Percentiles rank a stretch among this genome's conserved stretches.
Conservation (phyloP, 2,113 vertebrate genomes). For the Aix galericulata region DNA sequence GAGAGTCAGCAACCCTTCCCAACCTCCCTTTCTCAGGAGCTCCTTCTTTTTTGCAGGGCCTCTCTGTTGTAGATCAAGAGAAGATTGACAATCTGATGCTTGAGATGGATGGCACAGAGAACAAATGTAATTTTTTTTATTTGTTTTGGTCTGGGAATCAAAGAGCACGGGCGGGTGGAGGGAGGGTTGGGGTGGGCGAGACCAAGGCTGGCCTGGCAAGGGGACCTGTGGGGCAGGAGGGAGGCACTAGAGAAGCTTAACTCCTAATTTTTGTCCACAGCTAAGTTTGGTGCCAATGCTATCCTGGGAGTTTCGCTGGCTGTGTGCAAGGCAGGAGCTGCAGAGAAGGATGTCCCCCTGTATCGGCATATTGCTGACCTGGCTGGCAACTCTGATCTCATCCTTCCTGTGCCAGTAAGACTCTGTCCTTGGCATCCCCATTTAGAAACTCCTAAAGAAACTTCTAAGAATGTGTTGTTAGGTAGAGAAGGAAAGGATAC, state of each 20-base stretch:
- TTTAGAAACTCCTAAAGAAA: background rate
- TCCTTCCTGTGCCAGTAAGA: slow-evolving; percentile 92
- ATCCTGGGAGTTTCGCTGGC: slow-evolving; percentile 92
- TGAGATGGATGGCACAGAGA: slow-evolving; percentile 91
- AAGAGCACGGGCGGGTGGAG: background rate
- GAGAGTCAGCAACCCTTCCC: background rate
- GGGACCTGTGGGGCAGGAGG: background rate
- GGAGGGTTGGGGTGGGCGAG: background rate
- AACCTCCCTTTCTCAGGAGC: background rate
- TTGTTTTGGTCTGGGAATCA: background rate
- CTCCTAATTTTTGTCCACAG: slow-evolving; percentile 69
- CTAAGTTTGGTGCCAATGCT: slow-evolving; percentile 91
- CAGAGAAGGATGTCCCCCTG: slow-evolving; percentile 87
- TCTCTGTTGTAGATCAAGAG: slow-evolving; percentile 89
- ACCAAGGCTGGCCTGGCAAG: background rate
- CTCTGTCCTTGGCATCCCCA: background rate
- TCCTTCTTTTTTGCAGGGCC: slow-evolving; percentile 76
- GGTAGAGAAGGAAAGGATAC: background rate
- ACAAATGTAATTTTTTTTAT: slow-evolving; percentile 85
- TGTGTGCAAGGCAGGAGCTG: slow-evolving; percentile 90
- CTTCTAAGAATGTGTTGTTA: background rate
- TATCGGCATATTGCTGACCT: slow-evolving; percentile 93
- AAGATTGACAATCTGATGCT: slow-evolving; percentile 92
- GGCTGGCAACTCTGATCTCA: slow-evolving; percentile 89
- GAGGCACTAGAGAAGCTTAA: background rate